A percentile compares a stretch with the other conserved stretches of the same genome.
Conservation (phyloP, 2,797 vertebrate species). For the Octomys mimax region DNA sequence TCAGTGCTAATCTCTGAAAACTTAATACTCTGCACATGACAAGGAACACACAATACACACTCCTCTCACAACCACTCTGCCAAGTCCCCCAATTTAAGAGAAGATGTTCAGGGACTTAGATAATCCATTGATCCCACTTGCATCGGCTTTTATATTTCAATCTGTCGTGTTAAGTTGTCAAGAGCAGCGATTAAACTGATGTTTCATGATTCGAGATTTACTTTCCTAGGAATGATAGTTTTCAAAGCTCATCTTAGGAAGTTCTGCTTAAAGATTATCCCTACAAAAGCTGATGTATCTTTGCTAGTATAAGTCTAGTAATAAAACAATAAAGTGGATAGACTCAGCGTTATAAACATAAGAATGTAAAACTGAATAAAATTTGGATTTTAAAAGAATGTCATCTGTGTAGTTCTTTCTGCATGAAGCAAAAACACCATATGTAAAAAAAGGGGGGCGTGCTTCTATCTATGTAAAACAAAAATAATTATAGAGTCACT, state of each 20-base stretch:
- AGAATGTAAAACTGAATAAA: conserved; percentile 90
- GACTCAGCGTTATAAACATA: conserved; percentile 88
- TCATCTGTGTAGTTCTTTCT: conserved; percentile 87
- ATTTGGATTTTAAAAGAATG: conserved; percentile 85
- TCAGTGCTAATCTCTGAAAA: conserved; percentile 88
- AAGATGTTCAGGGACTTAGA: conserved; percentile 91
- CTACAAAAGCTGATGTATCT: conserved; percentile 89
- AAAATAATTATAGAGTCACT: conserved; percentile 83
- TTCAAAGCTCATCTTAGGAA: conserved; percentile 89
- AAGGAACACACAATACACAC: conserved; percentile 75
- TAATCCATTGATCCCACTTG: conserved; percentile 93
- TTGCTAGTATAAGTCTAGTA: conserved; percentile 88
- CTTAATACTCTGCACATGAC: conserved; percentile 86
- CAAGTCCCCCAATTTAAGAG: conserved; percentile 76
- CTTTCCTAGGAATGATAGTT: conserved; percentile 88
- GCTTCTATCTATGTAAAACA: conserved; percentile 86
- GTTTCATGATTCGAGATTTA: conserved; percentile 90
- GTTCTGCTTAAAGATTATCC: conserved; percentile 90
- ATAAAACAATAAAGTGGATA: conserved; percentile 89
- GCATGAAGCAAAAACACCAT: conserved; percentile 87
- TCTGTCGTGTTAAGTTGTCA: conserved; percentile 91
- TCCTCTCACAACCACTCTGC: conserved; percentile 41
- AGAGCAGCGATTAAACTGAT: conserved; percentile 89
- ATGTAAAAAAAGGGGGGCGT: conserved; percentile 85
- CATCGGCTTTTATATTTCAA: conserved; percentile 90